Evolutionary conservation across 2,113 vertebrate genomes (phyloP).

Genomic region (Tetraodon nigroviridis): DNA sequence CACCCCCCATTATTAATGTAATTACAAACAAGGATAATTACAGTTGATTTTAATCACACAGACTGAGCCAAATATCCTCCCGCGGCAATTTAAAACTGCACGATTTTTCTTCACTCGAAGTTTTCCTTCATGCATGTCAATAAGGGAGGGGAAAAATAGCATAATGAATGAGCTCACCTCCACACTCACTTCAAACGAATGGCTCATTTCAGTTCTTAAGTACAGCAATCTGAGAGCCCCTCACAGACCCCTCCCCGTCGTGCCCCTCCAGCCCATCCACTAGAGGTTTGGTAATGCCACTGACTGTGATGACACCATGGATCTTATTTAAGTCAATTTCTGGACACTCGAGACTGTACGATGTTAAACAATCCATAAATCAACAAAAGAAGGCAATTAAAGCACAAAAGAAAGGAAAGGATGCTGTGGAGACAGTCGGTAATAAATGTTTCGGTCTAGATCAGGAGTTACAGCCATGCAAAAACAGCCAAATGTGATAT

Average conservation of each 20-base stretch:
- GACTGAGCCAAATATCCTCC: not conserved
- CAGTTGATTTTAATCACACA: not conserved
- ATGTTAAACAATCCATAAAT: too few species aligned
- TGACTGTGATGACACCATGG: constrained; percentile 46
- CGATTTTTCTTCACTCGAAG: too few species aligned
- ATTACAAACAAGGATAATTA: not conserved
- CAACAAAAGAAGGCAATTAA: not conserved
- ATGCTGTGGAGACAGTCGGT: too few species aligned
- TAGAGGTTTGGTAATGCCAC: constrained; percentile 44
- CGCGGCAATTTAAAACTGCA: not conserved
- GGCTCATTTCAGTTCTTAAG: not conserved
- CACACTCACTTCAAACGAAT: constrained; percentile 2
- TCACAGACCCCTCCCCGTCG: not conserved
- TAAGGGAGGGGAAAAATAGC: not conserved
- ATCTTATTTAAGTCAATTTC: too few species aligned
- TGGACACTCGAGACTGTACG: too few species aligned
- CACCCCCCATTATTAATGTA: not conserved
- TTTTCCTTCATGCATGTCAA: too few species aligned
- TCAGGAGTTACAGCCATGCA: constrained; percentile 13
- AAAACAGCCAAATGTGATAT: constrained; percentile 62
- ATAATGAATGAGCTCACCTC: constrained; percentile 5
- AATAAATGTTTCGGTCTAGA: too few species aligned
- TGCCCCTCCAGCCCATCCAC: constrained; percentile 17
- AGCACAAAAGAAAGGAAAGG: constrained; percentile 16
- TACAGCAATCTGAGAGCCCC: too few species aligned